Base-by-base conservation (phyloP, 2,888 invertebrate genomes). In the Ramazzottius varieornatus region DNA sequence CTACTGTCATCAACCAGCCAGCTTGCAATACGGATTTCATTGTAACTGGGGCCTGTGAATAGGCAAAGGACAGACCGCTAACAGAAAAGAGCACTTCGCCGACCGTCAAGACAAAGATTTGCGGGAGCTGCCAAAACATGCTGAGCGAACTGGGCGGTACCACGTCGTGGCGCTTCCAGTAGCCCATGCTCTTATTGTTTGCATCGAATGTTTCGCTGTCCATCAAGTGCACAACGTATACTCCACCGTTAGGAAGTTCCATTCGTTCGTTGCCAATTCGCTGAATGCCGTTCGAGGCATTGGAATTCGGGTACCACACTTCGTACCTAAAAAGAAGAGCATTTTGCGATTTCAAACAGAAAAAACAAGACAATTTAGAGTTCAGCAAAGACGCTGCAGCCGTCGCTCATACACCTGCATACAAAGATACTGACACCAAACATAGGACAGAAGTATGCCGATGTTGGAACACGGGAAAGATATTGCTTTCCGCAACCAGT, bases 11-110 rank as follows among this genome's bases (percentile, higher is more conserved):
- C 20, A 93, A 80, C 89, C 93, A 96, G 20, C 84, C 83, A 0
- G 94, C 90, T 75, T 87, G 86, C 64, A 96, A 76, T 0, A 98
- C 85, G 0, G 93, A 88, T 76, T 94, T 96, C 93, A 98, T 93
- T 68, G 83, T 84, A 2, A 80, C 74, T 0, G 94, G 92, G 0
- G 94, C 89, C 80, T 77, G 72, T 46, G 68, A n/a, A 66, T 65
- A 33, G 63, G 33, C 16, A 24, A 54, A 16, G 74, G 91, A 88
- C 32, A 96, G 79, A 0, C 94, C 94, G 0, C 94, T 93, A 33
- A 96, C 86, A 0, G 92, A 89, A 75, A 93, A 91, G 84, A 96
- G 86, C 54, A 96, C 86, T 77, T 98, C 96, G 0, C 84, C 94
- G 72, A 86, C 82, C 0, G 94, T 92, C 72, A 98, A 86, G 24